Evolutionary conservation across 2,113 vertebrate species (phyloP), one percentile per base, ranked within the genome.

Genomic region (Lathamus discolor): DNA sequence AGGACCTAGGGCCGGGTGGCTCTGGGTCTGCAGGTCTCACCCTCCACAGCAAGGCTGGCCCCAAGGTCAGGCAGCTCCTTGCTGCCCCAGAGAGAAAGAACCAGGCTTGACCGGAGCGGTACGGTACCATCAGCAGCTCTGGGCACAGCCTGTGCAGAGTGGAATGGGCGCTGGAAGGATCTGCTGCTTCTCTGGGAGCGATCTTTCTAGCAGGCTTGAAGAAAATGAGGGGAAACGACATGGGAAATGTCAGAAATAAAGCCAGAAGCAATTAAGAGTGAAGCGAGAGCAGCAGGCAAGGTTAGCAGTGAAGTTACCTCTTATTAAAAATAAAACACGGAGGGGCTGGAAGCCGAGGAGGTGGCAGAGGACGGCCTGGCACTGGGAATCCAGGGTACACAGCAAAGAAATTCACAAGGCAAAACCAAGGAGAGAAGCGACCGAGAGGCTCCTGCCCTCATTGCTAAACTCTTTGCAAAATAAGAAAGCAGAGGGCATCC

Each of bases 201-300:
- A 73, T 96, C 93, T 93, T 93, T 84, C 95, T 64, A 94, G 69
- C 83, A 79, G 83, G 89, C 91, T 84, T 95, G 18, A 72, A 92
- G 94, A 96, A 96, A 96, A 96, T 79, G 92, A 97, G 94, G 95
- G 92, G 94, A 97, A 96, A 95, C 10, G 86, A 91, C 96, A 93
- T 95, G 96, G 96, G 95, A 97, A 97, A 97, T 95, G 96, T 95
- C 94, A 96, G 94, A 97, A 96, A 97, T 91, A 91, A 96, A 97
- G 94, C 95, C 93, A 96, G 94, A 92, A 96, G 95, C 94, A 97
- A 96, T 96, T 91, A 95, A 92, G 86, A 91, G 88, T 89, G 93
- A 89, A 76, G 95, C 9, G 18, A 93, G 80, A 84, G 92, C 92
- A 88, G 94, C 89, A 84, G 89, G 86, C 95, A 84, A 92, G 95